These are phyloP conservation scores for Talpa occidentalis DNA, from an alignment of 2,113 vertebrate species.

Conservation along the genomic window DNA sequence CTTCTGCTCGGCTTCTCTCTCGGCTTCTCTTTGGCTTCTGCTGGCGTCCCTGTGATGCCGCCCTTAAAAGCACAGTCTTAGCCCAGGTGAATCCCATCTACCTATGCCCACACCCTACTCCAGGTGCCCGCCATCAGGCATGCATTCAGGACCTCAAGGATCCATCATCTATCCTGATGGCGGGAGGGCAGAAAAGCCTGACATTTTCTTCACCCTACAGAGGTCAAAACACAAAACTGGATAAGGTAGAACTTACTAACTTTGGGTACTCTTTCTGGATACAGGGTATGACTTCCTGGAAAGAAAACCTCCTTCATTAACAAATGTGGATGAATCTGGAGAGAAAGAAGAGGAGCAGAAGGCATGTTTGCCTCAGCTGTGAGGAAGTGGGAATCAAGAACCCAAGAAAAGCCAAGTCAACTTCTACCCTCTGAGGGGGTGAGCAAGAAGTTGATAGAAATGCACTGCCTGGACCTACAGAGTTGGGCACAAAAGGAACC, in stretches of 20 bases:
- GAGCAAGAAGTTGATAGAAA: background rate
- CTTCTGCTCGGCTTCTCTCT: too few species aligned
- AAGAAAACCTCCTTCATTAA: background rate
- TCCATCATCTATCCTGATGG: too few species aligned
- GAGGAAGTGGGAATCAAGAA: background rate
- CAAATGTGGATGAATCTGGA: background rate
- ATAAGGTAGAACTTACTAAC: background rate
- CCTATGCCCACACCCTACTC: too few species aligned
- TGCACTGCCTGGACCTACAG: background rate
- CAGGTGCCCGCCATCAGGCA: too few species aligned
- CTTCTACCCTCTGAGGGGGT: background rate
- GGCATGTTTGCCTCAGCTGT: background rate
- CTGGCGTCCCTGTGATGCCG: too few species aligned
- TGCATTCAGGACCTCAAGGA: too few species aligned
- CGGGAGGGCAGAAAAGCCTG: too few species aligned
- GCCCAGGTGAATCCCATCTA: too few species aligned
- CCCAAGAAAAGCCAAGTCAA: background rate
- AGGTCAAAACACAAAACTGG: too few species aligned
- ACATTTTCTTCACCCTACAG: too few species aligned
- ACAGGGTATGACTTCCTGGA: background rate
- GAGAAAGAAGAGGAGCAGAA: background rate
- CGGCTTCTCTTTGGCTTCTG: too few species aligned
- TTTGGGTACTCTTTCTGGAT: background rate
- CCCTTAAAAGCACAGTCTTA: too few species aligned
- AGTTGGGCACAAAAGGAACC: background rate